Evolutionary conservation across 2,113 vertebrate species (phyloP).

Genomic region (Lamprologus callipterus): DNA sequence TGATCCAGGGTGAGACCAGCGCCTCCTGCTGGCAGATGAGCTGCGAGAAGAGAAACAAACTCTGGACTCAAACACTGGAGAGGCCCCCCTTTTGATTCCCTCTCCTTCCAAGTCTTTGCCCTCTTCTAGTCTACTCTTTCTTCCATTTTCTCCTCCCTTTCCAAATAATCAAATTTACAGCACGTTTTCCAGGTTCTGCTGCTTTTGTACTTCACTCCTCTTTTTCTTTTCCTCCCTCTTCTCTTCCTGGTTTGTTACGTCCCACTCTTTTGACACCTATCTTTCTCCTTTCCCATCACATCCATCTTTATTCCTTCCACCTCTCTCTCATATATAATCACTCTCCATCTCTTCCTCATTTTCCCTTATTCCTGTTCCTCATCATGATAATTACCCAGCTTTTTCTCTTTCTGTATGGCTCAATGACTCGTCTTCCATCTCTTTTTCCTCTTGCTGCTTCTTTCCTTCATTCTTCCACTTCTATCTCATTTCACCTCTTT

Average conservation of each 20-base stretch:
- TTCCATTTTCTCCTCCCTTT: not conserved
- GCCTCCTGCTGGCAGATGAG: constrained; percentile 43
- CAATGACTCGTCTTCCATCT: not conserved
- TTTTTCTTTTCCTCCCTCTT: not conserved
- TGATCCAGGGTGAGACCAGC: constrained; percentile 20
- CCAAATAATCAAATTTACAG: not conserved
- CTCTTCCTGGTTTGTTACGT: not conserved
- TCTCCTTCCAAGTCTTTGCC: not conserved
- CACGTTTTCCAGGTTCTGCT: not conserved
- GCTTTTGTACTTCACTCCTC: not conserved
- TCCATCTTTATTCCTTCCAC: not conserved
- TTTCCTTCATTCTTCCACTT: not conserved
- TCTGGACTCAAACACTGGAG: not conserved
- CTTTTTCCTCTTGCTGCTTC: not conserved
- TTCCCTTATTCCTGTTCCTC: not conserved
- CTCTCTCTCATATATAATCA: not conserved
- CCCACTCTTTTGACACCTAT: not conserved
- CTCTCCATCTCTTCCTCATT: not conserved
- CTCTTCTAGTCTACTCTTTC: not conserved
- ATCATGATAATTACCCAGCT: not conserved
- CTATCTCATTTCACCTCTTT: not conserved
- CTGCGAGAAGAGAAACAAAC: not conserved
- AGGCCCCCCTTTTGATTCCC: not conserved
- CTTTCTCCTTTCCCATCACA: not conserved
- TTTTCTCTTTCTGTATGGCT: not conserved